A percentile compares a stretch with the other conserved stretches of the same genome.
phyloP scores from a whole-genome alignment of 2,888 invertebrate species.

The Mythimna albipuncta region DNA sequence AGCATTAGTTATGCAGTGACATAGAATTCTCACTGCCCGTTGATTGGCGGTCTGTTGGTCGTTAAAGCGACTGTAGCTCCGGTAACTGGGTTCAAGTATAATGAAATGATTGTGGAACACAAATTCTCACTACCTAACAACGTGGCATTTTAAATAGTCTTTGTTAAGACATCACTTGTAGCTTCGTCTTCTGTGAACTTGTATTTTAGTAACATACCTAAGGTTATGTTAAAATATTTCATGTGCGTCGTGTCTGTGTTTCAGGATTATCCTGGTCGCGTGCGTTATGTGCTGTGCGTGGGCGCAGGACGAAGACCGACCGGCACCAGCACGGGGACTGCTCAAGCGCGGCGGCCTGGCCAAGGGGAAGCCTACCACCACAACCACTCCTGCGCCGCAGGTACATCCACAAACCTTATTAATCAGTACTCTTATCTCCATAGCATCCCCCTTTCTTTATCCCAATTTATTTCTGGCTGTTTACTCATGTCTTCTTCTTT shows the following conservation, averaged over 20 bases:
- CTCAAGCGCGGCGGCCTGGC: slow-evolving; percentile 80
- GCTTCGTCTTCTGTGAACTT: too few species aligned
- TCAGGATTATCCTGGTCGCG: slow-evolving; percentile 80
- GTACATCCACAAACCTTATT: slow-evolving; percentile 64
- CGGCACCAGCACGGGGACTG: slow-evolving; percentile 75
- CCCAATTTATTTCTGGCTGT: too few species aligned
- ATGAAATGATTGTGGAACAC: slow-evolving; percentile 2
- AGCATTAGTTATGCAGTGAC: slow-evolving; percentile 47
- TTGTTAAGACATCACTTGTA: too few species aligned
- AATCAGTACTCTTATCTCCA: neutral
- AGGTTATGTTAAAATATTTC: slow-evolving; percentile 4
- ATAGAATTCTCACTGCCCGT: slow-evolving; percentile 37
- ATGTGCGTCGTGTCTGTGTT: slow-evolving; percentile 62
- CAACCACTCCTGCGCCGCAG: slow-evolving; percentile 83
- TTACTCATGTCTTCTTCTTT: too few species aligned
- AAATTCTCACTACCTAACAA: neutral
- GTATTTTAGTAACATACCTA: neutral
- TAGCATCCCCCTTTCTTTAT: neutral
- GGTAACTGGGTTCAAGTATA: slow-evolving; percentile 10
- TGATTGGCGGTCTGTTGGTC: neutral
- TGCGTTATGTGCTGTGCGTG: slow-evolving; percentile 78
- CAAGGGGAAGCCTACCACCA: slow-evolving; percentile 85
- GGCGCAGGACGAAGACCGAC: slow-evolving; percentile 81
- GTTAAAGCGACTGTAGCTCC: neutral
- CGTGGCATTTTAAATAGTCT: neutral